phyloP scores from a whole-genome alignment of 1,140 invertebrate genomes.

The Papilio machaon region DNA sequence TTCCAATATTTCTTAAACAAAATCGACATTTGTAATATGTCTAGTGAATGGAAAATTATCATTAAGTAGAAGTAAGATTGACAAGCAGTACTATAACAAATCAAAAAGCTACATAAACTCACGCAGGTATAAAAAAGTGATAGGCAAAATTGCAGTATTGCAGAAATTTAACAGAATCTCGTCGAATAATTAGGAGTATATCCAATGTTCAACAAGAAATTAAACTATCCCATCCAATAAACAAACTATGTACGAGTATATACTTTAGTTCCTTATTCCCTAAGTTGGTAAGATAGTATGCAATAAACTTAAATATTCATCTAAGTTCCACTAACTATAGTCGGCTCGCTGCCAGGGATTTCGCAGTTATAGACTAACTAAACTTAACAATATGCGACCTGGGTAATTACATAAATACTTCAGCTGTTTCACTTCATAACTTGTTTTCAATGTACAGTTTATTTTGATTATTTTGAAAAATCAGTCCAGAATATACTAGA shows the following conservation, averaged over 20 bases:
- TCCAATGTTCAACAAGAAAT: not conserved
- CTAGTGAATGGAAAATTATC: too few relatives aligned
- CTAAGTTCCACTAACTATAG: slow-evolving; percentile 25
- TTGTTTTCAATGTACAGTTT: slow-evolving; percentile 4
- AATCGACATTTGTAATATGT: too few relatives aligned
- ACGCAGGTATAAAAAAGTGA: too few relatives aligned
- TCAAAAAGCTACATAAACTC: too few relatives aligned
- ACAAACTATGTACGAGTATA: not conserved
- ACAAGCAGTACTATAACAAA: too few relatives aligned
- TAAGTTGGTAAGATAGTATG: slow-evolving; percentile 15
- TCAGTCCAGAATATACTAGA: not conserved
- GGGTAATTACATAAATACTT: slow-evolving; percentile 20
- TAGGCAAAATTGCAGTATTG: too few relatives aligned
- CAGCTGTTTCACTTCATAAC: not conserved
- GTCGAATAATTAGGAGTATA: not conserved
- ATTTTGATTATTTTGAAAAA: not conserved
- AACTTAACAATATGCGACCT: not conserved
- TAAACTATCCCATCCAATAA: not conserved
- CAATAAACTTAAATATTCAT: slow-evolving; percentile 29
- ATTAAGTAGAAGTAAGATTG: too few relatives aligned
- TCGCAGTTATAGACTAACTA: slow-evolving; percentile 8
- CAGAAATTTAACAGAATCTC: too few relatives aligned
- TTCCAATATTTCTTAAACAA: too few relatives aligned
- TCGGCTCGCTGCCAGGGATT: slow-evolving; percentile 18
- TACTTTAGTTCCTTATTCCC: not conserved